These are phyloP conservation scores for Entosphenus tridentatus DNA, from an alignment of 2,113 vertebrate species.

Conservation along the genomic window DNA sequence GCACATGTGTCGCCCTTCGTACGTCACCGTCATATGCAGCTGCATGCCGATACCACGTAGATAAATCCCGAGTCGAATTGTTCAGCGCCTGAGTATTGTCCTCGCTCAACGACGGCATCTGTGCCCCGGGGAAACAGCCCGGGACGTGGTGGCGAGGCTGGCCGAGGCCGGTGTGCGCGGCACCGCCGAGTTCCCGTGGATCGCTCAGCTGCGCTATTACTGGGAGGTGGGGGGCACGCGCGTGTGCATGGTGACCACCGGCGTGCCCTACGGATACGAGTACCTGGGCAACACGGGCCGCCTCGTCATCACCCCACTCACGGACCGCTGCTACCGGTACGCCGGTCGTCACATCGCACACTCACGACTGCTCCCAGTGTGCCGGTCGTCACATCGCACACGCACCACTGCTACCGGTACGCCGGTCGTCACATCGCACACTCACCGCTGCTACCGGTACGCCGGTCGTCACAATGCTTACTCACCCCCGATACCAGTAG, in stretches of 20 bases:
- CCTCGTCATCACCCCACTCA: slow-evolving; percentile 8
- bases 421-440: too few relatives aligned
- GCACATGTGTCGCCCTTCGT: too few relatives aligned
- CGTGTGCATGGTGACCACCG: slow-evolving; percentile 13
- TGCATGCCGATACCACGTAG: too few relatives aligned
- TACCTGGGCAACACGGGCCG: slow-evolving; percentile 12
- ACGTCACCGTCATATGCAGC: too few relatives aligned
- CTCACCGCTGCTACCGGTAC: too few relatives aligned
- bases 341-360: neutral
- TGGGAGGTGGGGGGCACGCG: slow-evolving; percentile 12
- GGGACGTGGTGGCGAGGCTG: slow-evolving; percentile 12
- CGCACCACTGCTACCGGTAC: too few relatives aligned
- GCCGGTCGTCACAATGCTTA: too few relatives aligned
- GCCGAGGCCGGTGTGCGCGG: slow-evolving; percentile 2
- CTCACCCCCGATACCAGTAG: too few relatives aligned
- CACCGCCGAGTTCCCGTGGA: slow-evolving; percentile 13
- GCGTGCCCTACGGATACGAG: slow-evolving; percentile 13
- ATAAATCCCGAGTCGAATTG: too few relatives aligned
- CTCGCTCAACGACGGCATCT: neutral
- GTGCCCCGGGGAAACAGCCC: slow-evolving; percentile 8
- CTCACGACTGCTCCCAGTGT: too few relatives aligned
- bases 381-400: too few relatives aligned
- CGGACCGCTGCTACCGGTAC: neutral
- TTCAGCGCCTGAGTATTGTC: slow-evolving; percentile 11
- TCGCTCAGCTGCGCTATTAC: slow-evolving; percentile 14